Conservation (phyloP, 2,888 invertebrate species). For the Caenorhabditis doughertyi region DNA sequence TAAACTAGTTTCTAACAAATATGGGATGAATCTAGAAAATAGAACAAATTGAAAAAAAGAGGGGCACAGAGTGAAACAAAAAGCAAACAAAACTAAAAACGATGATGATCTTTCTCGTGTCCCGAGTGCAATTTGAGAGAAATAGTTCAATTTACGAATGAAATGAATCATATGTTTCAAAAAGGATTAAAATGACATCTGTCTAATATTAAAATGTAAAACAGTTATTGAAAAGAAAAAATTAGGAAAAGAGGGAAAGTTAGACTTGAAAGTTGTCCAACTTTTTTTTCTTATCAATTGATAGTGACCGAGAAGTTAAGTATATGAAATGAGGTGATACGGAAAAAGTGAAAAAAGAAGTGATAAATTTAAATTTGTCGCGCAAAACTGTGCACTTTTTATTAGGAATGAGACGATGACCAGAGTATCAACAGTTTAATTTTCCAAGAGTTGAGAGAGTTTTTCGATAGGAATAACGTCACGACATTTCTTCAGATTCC, state of each 20-base stretch:
- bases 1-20: neutral
- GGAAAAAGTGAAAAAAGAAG: neutral
- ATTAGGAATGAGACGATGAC: neutral
- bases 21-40: neutral
- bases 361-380: constrained; percentile 24
- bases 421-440: too few relatives aligned
- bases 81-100: constrained; percentile 32
- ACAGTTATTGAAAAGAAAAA: neutral
- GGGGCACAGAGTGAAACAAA: constrained; percentile 18
- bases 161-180: constrained; percentile 10
- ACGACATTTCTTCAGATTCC: too few relatives aligned
- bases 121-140: constrained; percentile 18
- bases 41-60: constrained; percentile 5
- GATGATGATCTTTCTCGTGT: constrained; percentile 17
- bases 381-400: neutral
- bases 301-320: constrained; percentile 19
- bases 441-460: too few relatives aligned
- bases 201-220: neutral
- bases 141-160: constrained; percentile 17
- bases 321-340: constrained; percentile 25
- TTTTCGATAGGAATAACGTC: too few relatives aligned
- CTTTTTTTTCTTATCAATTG: constrained; percentile 24
- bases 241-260: too few relatives aligned
- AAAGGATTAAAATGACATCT: neutral
- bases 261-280: neutral